A percentile compares a stretch with the other conserved stretches of the same genome.
Evolutionary conservation across 2,113 vertebrate species (phyloP).

Genomic region (Ochotona princeps): DNA sequence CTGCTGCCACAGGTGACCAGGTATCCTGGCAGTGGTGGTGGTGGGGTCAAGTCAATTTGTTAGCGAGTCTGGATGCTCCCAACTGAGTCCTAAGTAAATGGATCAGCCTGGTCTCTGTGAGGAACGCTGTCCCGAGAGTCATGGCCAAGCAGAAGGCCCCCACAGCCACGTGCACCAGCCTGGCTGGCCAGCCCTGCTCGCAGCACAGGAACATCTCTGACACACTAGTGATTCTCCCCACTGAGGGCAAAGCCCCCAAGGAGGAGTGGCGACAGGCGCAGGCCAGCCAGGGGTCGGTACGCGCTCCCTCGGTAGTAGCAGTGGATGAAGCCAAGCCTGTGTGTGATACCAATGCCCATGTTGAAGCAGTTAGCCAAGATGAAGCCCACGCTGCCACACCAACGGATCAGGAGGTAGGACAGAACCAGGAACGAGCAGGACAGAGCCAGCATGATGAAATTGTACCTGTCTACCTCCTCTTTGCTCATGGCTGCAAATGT

Average conservation of each 20-base stretch:
- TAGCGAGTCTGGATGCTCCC: constrained; percentile 85
- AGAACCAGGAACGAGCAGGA: constrained; percentile 93
- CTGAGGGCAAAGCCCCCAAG: constrained; percentile 86
- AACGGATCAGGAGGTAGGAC: constrained; percentile 93
- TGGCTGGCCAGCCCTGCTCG: constrained; percentile 88
- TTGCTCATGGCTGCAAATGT: constrained; percentile 97
- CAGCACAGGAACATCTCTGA: constrained; percentile 93
- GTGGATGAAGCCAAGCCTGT: constrained; percentile 92
- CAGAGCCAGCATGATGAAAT: constrained; percentile 94
- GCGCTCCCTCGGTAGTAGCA: constrained; percentile 88
- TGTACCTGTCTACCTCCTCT: constrained; percentile 96
- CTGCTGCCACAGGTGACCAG: neutral
- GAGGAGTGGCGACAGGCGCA: constrained; percentile 89
- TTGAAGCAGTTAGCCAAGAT: constrained; percentile 99
- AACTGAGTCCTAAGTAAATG: constrained; percentile 93
- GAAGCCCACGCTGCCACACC: constrained; percentile 93
- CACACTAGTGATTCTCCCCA: constrained; percentile 86
- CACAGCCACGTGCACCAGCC: constrained; percentile 88
- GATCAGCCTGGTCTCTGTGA: constrained; percentile 91
- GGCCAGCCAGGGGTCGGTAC: constrained; percentile 90
- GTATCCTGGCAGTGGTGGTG: neutral
- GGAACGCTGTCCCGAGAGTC: constrained; percentile 85
- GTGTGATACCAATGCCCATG: constrained; percentile 94
- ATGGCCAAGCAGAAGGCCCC: constrained; percentile 90
- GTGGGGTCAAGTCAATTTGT: constrained; percentile 85